These are phyloP conservation scores for Amazona vittata DNA, from an alignment of 2,113 vertebrate genomes.

Conservation along the genomic window DNA sequence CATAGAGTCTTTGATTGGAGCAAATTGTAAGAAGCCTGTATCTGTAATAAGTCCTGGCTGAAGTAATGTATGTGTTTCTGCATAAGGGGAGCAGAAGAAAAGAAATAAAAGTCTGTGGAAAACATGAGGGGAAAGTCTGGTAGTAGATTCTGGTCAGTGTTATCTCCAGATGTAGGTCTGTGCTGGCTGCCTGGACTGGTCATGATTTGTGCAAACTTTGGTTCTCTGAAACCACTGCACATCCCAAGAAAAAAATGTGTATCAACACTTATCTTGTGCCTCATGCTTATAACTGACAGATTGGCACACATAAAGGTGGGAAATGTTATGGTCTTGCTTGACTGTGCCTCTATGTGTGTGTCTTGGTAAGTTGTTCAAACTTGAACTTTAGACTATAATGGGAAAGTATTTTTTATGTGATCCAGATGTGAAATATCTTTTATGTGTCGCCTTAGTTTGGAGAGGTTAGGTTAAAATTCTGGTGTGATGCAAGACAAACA, in stretches of 20 bases:
- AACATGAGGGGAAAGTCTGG: background rate
- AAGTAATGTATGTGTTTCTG: background rate
- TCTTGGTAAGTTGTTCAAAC: background rate
- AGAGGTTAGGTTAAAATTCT: background rate
- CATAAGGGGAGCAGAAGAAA: background rate
- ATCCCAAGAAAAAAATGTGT: background rate
- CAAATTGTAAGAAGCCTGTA: conserved; percentile 84
- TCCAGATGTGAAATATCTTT: background rate
- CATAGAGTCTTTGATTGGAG: conserved; percentile 95
- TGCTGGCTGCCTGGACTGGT: background rate
- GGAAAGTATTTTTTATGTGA: background rate
- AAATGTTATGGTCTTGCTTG: background rate
- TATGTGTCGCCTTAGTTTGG: background rate
- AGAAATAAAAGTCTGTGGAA: background rate
- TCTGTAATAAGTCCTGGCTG: background rate
- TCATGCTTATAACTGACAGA: accelerated
- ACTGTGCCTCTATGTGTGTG: background rate
- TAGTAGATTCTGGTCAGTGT: background rate
- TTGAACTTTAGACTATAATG: background rate
- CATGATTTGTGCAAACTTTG: background rate
- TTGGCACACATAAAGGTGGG: background rate
- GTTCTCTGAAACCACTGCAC: background rate
- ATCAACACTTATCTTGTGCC: background rate
- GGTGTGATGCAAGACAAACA: background rate
- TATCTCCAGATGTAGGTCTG: background rate